Conservation (phyloP, 2,888 invertebrate species). For the Spodoptera picta region DNA sequence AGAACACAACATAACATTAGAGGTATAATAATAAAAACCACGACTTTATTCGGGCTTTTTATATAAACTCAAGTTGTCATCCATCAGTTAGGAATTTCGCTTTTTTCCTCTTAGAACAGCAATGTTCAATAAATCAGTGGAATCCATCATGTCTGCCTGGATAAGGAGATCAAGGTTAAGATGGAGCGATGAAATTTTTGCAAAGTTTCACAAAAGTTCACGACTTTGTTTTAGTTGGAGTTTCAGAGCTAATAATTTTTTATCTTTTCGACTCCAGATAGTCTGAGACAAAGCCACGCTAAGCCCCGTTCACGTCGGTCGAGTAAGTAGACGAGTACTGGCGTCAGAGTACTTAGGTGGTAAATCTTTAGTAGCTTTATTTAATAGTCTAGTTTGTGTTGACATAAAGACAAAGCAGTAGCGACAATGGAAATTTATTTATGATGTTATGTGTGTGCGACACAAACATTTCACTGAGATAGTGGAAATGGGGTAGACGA, state of each 20-base stretch:
- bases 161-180: slow-evolving; percentile 46
- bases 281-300: slow-evolving; percentile 37
- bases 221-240: slow-evolving; percentile 51
- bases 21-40: no score
- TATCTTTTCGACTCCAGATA: slow-evolving; percentile 54
- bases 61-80: not conserved
- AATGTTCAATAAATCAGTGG: slow-evolving; percentile 46
- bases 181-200: slow-evolving; percentile 46
- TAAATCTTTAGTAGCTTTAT: not conserved
- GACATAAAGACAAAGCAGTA: no score
- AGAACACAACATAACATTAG: no score
- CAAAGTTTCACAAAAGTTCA: slow-evolving; percentile 50
- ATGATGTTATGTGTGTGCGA: no score
- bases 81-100: slow-evolving; percentile 6
- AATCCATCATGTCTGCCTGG: slow-evolving; percentile 48
- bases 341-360: not conserved
- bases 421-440: no score
- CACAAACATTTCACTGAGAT: no score
- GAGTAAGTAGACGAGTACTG: slow-evolving; percentile 10
- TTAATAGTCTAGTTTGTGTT: not conserved
- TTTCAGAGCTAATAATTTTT: slow-evolving; percentile 60
- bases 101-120: slow-evolving; percentile 23
- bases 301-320: slow-evolving; percentile 19
- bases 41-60: no score
- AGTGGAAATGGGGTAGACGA: no score